phyloP scores from a whole-genome alignment of 2,888 invertebrate genomes.

The Campopleginae sp. region DNA sequence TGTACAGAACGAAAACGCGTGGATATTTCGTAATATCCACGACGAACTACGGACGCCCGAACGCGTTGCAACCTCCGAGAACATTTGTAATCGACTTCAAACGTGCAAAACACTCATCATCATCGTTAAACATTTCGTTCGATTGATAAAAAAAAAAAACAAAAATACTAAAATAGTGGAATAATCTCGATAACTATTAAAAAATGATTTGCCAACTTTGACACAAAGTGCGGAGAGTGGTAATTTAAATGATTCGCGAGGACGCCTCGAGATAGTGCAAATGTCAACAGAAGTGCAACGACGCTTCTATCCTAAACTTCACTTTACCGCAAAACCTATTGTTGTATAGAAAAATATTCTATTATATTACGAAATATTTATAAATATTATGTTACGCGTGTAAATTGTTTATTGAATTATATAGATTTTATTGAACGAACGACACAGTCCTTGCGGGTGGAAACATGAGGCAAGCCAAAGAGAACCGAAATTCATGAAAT shows the following conservation, averaged over 20 bases:
- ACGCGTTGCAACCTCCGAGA: constrained; percentile 1
- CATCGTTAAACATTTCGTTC: constrained; percentile 1
- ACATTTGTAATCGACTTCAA: background rate
- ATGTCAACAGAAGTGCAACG: constrained; percentile 7
- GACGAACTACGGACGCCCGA: background rate
- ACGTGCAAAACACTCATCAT: background rate
- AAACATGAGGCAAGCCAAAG: constrained; percentile 21
- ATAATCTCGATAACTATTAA: background rate
- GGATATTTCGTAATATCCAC: background rate
- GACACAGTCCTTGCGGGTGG: constrained; percentile 3
- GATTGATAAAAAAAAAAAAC: background rate
- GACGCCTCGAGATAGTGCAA: background rate
- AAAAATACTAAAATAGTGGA: background rate
- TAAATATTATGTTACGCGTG: constrained; percentile 81
- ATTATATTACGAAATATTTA: constrained; percentile 75
- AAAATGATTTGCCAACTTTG: background rate
- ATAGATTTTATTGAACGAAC: constrained; percentile 69
- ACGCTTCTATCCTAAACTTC: constrained; percentile 71
- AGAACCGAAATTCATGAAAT: background rate
- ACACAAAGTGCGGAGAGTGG: constrained; percentile 18
- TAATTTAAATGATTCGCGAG: background rate
- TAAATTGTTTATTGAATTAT: constrained; percentile 82
- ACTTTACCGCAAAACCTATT: constrained; percentile 75
- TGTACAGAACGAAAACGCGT: constrained; percentile 1
- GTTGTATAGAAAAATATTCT: constrained; percentile 80